A percentile compares a stretch with the other conserved stretches of the same genome.
Conservation (phyloP, 2,797 vertebrate species). For the Argentina silus region DNA sequence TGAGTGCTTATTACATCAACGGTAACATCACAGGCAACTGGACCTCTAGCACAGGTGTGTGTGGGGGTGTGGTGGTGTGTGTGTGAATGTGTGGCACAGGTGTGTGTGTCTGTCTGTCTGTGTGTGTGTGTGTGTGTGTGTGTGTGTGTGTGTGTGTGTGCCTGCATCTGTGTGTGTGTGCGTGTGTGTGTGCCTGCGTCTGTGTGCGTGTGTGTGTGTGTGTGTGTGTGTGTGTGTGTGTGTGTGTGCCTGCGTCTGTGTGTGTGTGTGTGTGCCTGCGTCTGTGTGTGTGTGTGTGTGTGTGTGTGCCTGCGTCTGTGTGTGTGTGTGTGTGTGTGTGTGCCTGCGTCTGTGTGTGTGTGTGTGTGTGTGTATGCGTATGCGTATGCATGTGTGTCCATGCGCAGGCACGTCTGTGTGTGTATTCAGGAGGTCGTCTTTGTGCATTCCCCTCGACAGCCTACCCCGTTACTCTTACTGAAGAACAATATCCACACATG, state of each 20-base stretch:
- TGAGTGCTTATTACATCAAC: slow-evolving; percentile 59
- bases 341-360: background rate
- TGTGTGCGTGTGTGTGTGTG: background rate
- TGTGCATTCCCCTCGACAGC: slow-evolving; percentile 35
- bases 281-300: background rate
- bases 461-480: slow-evolving; percentile 25
- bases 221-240: slow-evolving; percentile 4
- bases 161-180: slow-evolving; percentile 32
- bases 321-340: slow-evolving; percentile 24
- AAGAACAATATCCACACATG: slow-evolving; percentile 33
- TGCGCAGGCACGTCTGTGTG: background rate
- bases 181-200: background rate
- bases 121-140: background rate
- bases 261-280: background rate
- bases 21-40: slow-evolving; percentile 44
- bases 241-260: slow-evolving; percentile 6
- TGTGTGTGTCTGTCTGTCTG: background rate
- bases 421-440: slow-evolving; percentile 27
- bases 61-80: background rate
- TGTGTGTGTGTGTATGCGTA: background rate
- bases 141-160: slow-evolving; percentile 22
- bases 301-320: slow-evolving; percentile 1
- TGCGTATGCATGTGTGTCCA: slow-evolving; percentile 17
- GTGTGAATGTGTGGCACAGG: background rate
- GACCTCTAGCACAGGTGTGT: slow-evolving; percentile 8